Evolutionary conservation across 2,888 invertebrate species (phyloP).

Genomic region (Selenia dentaria): DNA sequence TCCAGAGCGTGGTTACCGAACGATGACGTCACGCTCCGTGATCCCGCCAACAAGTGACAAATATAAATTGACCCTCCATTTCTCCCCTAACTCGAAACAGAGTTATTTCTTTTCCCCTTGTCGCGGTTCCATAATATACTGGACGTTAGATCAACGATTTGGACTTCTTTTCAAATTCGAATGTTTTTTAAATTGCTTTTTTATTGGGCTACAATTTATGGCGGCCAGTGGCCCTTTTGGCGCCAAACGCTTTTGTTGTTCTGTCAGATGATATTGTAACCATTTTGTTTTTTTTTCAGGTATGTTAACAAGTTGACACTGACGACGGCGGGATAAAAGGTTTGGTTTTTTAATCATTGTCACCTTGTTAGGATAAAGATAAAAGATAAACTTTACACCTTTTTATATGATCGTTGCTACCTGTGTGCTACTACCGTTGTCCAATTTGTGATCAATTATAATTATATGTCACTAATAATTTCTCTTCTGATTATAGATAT

Average conservation of each 20-base stretch:
- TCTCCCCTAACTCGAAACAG: conserved; percentile 37
- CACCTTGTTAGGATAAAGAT: not conserved
- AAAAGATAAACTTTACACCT: conserved; percentile 6
- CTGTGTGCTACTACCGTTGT: not conserved
- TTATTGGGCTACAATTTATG: conserved; percentile 80
- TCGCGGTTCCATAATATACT: conserved; percentile 37
- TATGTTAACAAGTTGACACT: conserved; percentile 36
- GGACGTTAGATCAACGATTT: conserved; percentile 43
- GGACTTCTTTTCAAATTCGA: conserved; percentile 68
- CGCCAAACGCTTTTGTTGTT: conserved; percentile 53
- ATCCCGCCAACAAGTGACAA: conserved; percentile 42
- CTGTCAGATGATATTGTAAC: conserved; percentile 35
- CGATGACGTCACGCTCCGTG: conserved; percentile 77
- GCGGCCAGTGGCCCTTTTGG: conserved; percentile 63
- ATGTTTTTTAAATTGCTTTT: conserved; percentile 80
- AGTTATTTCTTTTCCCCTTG: conserved; percentile 34
- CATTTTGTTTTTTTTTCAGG: conserved; percentile 35
- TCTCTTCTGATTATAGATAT: too few relatives aligned
- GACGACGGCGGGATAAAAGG: conserved; percentile 24
- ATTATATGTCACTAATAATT: too few relatives aligned
- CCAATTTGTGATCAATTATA: not conserved
- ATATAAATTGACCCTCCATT: conserved; percentile 38
- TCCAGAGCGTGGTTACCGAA: conserved; percentile 73
- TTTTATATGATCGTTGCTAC: not conserved
- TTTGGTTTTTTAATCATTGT: conserved; percentile 19